Base-by-base conservation (phyloP, 2,888 invertebrate genomes). In the Phyllotreta striolata region DNA sequence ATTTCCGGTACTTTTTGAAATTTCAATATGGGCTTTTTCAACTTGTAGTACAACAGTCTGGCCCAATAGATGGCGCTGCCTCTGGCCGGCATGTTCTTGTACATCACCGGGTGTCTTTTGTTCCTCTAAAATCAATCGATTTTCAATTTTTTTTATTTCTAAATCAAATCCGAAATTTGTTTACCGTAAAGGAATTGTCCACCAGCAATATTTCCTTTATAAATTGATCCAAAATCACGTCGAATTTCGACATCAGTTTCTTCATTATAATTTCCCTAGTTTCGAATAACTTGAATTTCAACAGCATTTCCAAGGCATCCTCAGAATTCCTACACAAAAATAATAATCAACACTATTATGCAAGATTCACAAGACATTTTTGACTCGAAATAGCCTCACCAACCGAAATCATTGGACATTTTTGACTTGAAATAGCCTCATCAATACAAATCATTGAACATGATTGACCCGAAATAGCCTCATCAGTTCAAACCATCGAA, bases 1-100 rank as follows among this genome's bases (percentile, higher is more conserved):
- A 93, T 81, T 73, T 93, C 90, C 35, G 88, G 85, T 76, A 91
- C 89, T 74, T 88, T 86, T 78, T 91, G 89, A 74, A 95, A 95
- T 62, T 87, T 88, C 74, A 95, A 82, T 24, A 95, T 89, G 0
- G 95, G 90, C 68, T 86, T 87, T 78, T 93, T 95, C 72, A 96
- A 85, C 70, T 89, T 88, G 71, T 89, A 87, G 75, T 93, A 92
- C 12, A 96, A 83, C 58, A 91, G 86, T 47, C 93, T 85, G 9
- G 90, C 90, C 96, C 96, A 96, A 78, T 89, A 91, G 67, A 96
- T 92, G 12, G 92, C 86, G 6, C 96, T 95, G 3, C 92, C 89
- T n/a, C 88, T 86, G 0, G 91, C 90, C 0, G 95, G 92, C 72
- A 92, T 91, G 75, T 92, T 87, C 62, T 89, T 87, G 24, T 91